Conservation (phyloP, 92 coral and sea anemone species). For the Muricea muricata region DNA sequence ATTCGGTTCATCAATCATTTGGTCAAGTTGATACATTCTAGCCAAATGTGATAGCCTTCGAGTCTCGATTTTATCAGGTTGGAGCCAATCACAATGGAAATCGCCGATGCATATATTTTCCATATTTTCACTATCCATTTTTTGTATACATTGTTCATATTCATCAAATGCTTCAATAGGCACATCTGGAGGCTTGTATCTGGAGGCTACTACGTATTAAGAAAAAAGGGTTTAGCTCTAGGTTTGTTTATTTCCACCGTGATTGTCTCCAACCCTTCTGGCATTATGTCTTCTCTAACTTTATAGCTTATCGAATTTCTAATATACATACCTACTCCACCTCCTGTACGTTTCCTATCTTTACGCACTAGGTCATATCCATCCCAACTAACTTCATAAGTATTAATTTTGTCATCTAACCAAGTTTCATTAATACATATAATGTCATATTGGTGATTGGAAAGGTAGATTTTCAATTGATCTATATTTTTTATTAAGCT, state of each 20-base stretch:
- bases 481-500: too few species aligned
- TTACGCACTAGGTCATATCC: too few species aligned
- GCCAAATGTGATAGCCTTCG: background rate
- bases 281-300: background rate
- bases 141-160: background rate
- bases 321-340: too few species aligned
- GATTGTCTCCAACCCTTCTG: too few species aligned
- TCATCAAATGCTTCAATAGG: background rate
- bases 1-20: background rate
- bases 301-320: background rate
- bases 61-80: background rate
- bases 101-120: background rate
- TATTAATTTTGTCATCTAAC: too few species aligned
- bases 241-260: background rate
- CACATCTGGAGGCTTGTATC: background rate
- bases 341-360: too few species aligned
- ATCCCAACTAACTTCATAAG: too few species aligned
- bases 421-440: too few species aligned
- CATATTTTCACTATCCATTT: background rate
- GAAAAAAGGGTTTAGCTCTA: background rate
- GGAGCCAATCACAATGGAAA: constrained; percentile 9
- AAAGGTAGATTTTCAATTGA: too few species aligned
- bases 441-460: too few species aligned
- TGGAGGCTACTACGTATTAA: background rate
- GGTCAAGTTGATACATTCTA: background rate